Percentiles rank a stretch among this genome's conserved stretches.
phyloP scores from a whole-genome alignment of 2,113 vertebrate species.

The Microcebus lehilahytsara region DNA sequence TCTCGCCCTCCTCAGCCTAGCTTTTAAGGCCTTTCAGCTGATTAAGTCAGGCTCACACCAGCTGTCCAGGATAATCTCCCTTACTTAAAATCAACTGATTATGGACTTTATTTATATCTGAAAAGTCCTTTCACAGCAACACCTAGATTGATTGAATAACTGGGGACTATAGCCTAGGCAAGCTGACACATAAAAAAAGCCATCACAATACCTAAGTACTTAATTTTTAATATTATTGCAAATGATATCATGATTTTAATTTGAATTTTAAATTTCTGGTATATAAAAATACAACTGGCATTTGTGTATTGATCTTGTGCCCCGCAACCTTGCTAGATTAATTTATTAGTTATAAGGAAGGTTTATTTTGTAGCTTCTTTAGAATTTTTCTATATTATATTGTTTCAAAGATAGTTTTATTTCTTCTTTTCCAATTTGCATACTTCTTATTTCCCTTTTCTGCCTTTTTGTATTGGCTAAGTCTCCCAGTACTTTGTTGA shows the following conservation, averaged over 20 bases:
- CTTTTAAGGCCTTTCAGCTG: not conserved
- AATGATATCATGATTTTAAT: not conserved
- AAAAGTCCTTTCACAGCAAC: not conserved
- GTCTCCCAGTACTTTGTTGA: not conserved
- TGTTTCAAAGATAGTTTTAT: not conserved
- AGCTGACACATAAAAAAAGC: not conserved
- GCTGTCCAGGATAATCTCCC: not conserved
- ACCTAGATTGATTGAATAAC: not conserved
- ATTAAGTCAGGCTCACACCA: not conserved
- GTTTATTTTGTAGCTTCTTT: not conserved
- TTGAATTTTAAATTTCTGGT: not conserved
- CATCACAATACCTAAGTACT: not conserved
- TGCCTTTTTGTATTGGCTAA: not conserved
- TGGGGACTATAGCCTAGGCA: not conserved
- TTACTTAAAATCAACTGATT: not conserved
- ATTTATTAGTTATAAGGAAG: not conserved
- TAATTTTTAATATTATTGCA: not conserved
- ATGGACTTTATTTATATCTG: not conserved
- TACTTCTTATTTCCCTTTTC: not conserved
- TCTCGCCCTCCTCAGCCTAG: not conserved
- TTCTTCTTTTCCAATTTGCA: not conserved
- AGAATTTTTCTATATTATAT: not conserved
- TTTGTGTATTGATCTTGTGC: not conserved
- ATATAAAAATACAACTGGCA: not conserved
- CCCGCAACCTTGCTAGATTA: not conserved